phyloP scores from a whole-genome alignment of 2,113 vertebrate genomes.

The Bubo blakistoni region DNA sequence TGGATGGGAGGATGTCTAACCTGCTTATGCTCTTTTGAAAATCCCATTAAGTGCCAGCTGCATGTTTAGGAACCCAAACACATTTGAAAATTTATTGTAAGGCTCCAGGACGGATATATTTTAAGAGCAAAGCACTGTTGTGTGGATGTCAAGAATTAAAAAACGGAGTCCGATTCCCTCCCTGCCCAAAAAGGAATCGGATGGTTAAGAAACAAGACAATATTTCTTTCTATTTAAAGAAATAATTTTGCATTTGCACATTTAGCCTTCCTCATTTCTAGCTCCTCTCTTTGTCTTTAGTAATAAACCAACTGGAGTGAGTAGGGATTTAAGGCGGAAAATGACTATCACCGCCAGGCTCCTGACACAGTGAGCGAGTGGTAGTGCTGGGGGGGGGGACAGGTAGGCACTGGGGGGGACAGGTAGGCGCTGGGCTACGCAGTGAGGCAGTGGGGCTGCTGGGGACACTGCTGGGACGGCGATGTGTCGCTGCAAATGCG shows the following conservation, averaged over 20 bases:
- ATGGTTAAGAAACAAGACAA: background rate
- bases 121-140: background rate
- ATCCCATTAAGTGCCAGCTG: constrained; percentile 38
- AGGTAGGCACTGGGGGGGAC: background rate
- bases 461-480: background rate
- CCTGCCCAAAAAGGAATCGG: background rate
- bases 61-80: background rate
- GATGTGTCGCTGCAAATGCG: background rate
- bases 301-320: background rate
- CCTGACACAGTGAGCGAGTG: background rate
- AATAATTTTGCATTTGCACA: background rate
- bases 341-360: background rate
- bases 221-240: background rate
- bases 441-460: background rate
- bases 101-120: background rate
- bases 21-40: constrained; percentile 51
- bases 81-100: background rate
- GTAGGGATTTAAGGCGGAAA: background rate
- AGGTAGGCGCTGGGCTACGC: background rate
- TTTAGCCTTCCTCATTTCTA: background rate
- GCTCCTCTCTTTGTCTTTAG: background rate
- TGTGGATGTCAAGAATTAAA: background rate
- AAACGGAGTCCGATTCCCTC: background rate
- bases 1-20: constrained; percentile 15
- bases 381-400: background rate